Evolutionary conservation across 2,113 vertebrate species (phyloP).

Genomic region (Fregetta grallaria): DNA sequence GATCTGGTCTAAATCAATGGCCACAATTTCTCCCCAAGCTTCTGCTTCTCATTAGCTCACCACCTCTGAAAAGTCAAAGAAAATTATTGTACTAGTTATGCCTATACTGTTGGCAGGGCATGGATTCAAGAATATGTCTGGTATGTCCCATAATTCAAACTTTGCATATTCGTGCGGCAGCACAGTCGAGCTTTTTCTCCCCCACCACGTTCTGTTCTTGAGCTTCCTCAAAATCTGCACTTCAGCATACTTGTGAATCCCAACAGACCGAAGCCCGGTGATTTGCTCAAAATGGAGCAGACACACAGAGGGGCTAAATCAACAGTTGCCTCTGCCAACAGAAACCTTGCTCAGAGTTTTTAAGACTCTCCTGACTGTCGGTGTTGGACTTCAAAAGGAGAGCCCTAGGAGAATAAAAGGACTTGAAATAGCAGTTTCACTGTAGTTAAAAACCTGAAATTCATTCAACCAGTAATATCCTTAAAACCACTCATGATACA

Average conservation of each 20-base stretch:
- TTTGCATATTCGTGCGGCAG: neutral
- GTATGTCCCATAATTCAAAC: neutral
- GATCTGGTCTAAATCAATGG: neutral
- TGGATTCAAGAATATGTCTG: neutral
- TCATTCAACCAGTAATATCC: neutral
- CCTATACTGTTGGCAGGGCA: neutral
- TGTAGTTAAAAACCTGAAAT: neutral
- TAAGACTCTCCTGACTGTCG: neutral
- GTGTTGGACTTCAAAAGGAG: fast-evolving
- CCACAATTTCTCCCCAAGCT: neutral
- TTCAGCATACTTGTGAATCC: neutral
- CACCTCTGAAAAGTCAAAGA: neutral
- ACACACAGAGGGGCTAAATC: neutral
- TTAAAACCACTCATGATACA: neutral
- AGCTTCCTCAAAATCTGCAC: neutral
- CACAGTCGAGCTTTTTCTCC: neutral
- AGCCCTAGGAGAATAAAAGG: neutral
- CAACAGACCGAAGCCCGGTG: neutral
- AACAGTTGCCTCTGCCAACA: neutral
- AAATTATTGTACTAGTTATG: neutral
- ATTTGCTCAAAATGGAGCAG: neutral
- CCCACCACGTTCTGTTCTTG: fast-evolving
- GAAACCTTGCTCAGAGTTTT: neutral
- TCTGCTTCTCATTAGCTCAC: neutral
- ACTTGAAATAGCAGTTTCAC: neutral